phyloP scores from a whole-genome alignment of 2,113 vertebrate genomes.

The Hystrix cristata region DNA sequence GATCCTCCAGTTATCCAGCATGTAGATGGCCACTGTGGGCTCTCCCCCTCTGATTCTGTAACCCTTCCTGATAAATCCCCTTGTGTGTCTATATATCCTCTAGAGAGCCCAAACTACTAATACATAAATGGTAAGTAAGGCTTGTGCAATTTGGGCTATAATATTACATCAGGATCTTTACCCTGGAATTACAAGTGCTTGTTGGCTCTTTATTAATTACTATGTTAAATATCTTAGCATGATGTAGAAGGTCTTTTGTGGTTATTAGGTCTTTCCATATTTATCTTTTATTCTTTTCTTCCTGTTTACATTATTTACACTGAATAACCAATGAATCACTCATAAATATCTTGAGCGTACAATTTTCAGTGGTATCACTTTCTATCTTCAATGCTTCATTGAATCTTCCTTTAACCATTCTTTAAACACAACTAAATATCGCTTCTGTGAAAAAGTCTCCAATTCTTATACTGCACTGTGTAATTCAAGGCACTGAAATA shows the following conservation, averaged over 20 bases:
- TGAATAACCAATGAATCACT: neutral
- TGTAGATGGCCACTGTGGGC: too few species aligned
- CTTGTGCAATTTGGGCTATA: neutral
- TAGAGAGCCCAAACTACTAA: neutral
- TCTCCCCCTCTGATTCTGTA: too few species aligned
- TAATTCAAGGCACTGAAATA: neutral
- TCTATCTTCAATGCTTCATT: neutral
- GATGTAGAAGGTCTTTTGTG: neutral
- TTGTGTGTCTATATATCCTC: neutral
- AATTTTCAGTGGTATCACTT: neutral
- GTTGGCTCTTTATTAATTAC: neutral
- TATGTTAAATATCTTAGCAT: neutral
- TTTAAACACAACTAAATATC: neutral
- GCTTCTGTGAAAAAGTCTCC: neutral
- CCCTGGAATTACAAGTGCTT: neutral
- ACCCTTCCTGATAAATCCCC: too few species aligned
- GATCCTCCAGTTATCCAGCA: too few species aligned
- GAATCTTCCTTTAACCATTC: neutral
- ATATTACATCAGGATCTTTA: neutral
- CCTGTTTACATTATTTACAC: neutral
- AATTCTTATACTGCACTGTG: neutral
- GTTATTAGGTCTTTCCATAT: neutral
- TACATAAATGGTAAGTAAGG: neutral
- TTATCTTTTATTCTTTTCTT: neutral
- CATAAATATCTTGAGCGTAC: neutral